A percentile compares a stretch with the other conserved stretches of the same genome.
These are phyloP conservation scores for Chloroclysta siterata DNA, from an alignment of 2,888 invertebrate species.

Conservation along the genomic window DNA sequence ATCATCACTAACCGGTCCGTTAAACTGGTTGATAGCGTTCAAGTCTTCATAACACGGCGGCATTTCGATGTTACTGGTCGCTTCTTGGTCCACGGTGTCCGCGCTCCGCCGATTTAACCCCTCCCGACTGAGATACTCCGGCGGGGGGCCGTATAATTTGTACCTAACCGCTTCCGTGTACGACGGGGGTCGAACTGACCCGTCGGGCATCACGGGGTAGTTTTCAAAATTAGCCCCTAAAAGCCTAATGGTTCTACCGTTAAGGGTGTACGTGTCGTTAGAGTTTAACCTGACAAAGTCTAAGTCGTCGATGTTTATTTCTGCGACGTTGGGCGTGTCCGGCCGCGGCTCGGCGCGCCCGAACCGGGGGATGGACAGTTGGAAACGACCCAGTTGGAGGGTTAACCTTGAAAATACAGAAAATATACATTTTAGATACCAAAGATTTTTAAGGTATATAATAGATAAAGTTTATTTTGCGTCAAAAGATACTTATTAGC, in stretches of 20 bases:
- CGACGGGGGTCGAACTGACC: constrained; percentile 63
- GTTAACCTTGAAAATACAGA: constrained; percentile 48
- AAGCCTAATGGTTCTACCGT: constrained; percentile 72
- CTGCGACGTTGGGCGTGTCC: constrained; percentile 73
- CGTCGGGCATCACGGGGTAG: constrained; percentile 57
- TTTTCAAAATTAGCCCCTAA: constrained; percentile 74
- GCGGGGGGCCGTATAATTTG: constrained; percentile 77
- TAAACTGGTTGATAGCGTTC: constrained; percentile 30
- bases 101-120: constrained; percentile 47
- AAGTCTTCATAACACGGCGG: constrained; percentile 75
- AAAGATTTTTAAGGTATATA: too few relatives aligned
- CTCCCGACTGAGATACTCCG: constrained; percentile 69
- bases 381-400: constrained; percentile 69
- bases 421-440: too few relatives aligned
- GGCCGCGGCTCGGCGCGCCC: constrained; percentile 59
- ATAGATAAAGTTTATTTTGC: too few relatives aligned
- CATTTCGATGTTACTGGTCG: constrained; percentile 69
- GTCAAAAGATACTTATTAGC: too few relatives aligned
- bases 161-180: constrained; percentile 74
- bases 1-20: not conserved
- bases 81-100: constrained; percentile 59
- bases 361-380: constrained; percentile 66
- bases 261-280: constrained; percentile 74
- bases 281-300: constrained; percentile 66
- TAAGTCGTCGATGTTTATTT: constrained; percentile 66